Evolutionary conservation across 2,797 vertebrate genomes (phyloP).

Genomic region (Sebastes nivosus): DNA sequence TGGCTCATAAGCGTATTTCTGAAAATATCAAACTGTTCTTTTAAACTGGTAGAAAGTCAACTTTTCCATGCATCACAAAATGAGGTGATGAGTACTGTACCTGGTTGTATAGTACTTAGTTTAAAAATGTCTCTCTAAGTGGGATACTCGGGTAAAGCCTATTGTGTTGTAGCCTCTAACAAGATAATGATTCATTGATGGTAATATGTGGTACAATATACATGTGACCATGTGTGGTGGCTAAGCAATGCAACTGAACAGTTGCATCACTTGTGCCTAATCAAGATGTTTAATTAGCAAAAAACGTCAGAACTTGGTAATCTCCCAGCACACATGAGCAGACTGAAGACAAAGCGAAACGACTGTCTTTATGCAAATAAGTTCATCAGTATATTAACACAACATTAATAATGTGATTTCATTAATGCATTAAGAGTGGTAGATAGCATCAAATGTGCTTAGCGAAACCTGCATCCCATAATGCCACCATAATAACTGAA

Average conservation of each 20-base stretch:
- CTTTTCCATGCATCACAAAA: neutral
- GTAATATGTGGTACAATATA: neutral
- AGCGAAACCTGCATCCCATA: constrained; percentile 45
- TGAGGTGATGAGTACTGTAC: neutral
- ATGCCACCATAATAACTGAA: constrained; percentile 43
- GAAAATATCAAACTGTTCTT: neutral
- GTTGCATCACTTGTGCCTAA: constrained; percentile 4
- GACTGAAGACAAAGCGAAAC: constrained; percentile 22
- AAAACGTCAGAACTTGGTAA: constrained; percentile 26
- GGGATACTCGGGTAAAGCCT: neutral
- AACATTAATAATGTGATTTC: constrained; percentile 38
- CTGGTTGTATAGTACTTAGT: neutral
- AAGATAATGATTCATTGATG: neutral
- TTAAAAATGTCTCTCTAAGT: neutral
- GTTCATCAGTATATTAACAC: constrained; percentile 29
- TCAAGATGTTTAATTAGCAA: constrained; percentile 46
- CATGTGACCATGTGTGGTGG: neutral
- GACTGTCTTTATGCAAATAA: constrained; percentile 41
- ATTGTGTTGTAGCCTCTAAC: neutral
- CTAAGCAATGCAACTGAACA: neutral
- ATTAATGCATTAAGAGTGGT: constrained; percentile 14
- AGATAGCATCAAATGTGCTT: constrained; percentile 59
- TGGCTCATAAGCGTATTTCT: neutral
- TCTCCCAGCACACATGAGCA: constrained; percentile 16
- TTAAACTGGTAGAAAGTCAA: neutral